A percentile compares a stretch with the other conserved stretches of the same genome.
Conservation (phyloP, 2,113 vertebrate species). For the Neolamprologus ventralis region DNA sequence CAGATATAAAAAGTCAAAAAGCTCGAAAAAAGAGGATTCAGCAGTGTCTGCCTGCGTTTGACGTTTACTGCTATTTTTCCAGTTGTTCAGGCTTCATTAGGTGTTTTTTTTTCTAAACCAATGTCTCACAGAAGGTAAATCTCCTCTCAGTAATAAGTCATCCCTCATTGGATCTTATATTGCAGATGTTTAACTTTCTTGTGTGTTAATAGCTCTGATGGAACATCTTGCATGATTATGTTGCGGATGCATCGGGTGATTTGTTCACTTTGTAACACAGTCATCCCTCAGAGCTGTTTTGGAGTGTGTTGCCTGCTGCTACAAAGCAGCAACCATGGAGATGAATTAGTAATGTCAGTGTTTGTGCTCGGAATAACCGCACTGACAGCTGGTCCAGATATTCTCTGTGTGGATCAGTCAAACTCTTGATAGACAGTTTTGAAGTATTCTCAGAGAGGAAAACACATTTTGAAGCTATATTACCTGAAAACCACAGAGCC, state of each 20-base stretch:
- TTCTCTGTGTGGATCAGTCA: not conserved
- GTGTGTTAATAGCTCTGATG: not conserved
- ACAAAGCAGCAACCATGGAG: not conserved
- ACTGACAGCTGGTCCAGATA: constrained; percentile 7
- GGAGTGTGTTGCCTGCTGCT: not conserved
- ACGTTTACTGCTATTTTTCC: not conserved
- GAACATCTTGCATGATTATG: not conserved
- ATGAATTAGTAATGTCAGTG: constrained; percentile 21
- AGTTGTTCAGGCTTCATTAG: not conserved
- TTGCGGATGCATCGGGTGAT: not conserved
- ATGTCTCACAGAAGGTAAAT: not conserved
- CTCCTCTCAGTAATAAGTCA: not conserved
- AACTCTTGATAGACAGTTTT: not conserved
- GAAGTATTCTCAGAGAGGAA: not conserved
- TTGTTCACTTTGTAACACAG: not conserved
- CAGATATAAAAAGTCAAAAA: not conserved
- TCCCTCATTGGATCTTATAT: not conserved
- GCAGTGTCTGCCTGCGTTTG: not conserved
- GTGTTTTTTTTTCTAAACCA: not conserved
- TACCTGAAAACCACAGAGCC: not conserved
- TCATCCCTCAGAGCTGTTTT: not conserved
- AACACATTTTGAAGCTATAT: not conserved
- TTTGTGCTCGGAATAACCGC: not conserved
- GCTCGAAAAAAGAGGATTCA: not conserved
- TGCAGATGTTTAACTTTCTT: not conserved